phyloP scores from a whole-genome alignment of 2,888 invertebrate genomes.

The Macaria notata region DNA sequence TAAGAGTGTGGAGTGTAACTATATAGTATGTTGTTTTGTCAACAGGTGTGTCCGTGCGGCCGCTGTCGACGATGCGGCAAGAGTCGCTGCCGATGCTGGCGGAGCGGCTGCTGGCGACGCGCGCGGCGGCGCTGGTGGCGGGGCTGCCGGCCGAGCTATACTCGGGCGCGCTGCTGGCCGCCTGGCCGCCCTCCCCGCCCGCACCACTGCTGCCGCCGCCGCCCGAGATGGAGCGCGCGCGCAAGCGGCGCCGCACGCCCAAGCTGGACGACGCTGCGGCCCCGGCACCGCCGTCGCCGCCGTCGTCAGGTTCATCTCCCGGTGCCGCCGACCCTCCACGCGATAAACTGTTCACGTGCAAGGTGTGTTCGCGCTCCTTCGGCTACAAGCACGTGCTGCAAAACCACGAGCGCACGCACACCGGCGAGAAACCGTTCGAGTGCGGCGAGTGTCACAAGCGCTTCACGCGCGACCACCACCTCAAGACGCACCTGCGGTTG shows the following conservation, averaged over 20 bases:
- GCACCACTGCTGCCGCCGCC: slow-evolving; percentile 79
- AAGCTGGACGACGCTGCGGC: slow-evolving; percentile 68
- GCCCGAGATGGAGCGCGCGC: slow-evolving; percentile 65
- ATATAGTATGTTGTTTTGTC: slow-evolving; percentile 6
- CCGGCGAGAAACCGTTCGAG: slow-evolving; percentile 96
- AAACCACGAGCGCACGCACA: slow-evolving; percentile 97
- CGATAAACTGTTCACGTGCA: slow-evolving; percentile 94
- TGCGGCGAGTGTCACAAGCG: slow-evolving; percentile 95
- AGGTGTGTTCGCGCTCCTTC: slow-evolving; percentile 92
- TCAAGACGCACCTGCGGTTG: slow-evolving; percentile 95
- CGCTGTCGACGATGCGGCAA: slow-evolving; percentile 76
- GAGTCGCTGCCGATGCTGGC: slow-evolving; percentile 76
- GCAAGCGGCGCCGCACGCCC: slow-evolving; percentile 74
- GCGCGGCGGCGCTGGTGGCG: slow-evolving; percentile 76
- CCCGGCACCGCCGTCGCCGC: slow-evolving; percentile 63
- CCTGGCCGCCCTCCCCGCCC: slow-evolving; percentile 81
- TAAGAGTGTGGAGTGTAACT: no score
- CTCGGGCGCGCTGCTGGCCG: slow-evolving; percentile 83
- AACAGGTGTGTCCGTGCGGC: slow-evolving; percentile 76
- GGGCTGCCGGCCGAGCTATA: slow-evolving; percentile 84
- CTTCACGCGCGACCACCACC: slow-evolving; percentile 95
- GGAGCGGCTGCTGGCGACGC: slow-evolving; percentile 80
- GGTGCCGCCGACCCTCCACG: slow-evolving; percentile 79
- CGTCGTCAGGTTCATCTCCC: slow-evolving; percentile 77
- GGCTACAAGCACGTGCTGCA: slow-evolving; percentile 97